These are phyloP conservation scores for Lota lota DNA, from an alignment of 2,113 vertebrate genomes.

Conservation along the genomic window DNA sequence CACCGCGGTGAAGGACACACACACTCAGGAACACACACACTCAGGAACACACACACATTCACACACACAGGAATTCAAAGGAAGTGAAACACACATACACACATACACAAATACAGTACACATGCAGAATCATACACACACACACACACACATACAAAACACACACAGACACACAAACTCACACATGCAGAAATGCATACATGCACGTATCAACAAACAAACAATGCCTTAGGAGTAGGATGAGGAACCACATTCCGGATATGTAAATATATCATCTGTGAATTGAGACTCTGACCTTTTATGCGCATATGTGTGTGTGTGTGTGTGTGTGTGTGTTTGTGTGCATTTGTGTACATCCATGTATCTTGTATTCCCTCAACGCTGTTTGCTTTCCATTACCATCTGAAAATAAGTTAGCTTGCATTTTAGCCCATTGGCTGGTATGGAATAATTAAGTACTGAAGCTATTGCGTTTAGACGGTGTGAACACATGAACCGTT, in stretches of 20 bases:
- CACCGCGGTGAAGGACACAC: constrained; percentile 25
- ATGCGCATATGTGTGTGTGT: constrained; percentile 1
- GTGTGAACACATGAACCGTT: no score
- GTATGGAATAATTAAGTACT: constrained; percentile 51
- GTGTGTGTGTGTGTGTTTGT: no score
- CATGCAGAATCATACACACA: constrained; percentile 1
- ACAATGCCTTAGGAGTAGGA: not conserved
- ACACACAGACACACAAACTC: constrained; percentile 14
- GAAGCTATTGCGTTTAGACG: no score
- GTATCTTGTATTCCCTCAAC: constrained; percentile 42
- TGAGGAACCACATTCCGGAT: not conserved
- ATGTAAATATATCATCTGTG: not conserved
- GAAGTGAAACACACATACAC: no score
- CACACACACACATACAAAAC: constrained; percentile 9
- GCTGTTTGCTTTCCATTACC: constrained; percentile 56
- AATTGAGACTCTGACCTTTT: not conserved
- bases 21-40: constrained; percentile 8
- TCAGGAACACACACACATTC: no score
- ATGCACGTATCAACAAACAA: not conserved
- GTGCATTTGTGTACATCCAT: constrained; percentile 9
- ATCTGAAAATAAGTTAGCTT: constrained; percentile 57
- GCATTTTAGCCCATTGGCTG: constrained; percentile 39
- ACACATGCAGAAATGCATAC: not conserved
- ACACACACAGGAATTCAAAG: no score
- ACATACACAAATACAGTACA: no score